A percentile compares a stretch with the other conserved stretches of the same genome.
phyloP scores from a whole-genome alignment of 2,113 vertebrate species.

The Notothenia rossii region DNA sequence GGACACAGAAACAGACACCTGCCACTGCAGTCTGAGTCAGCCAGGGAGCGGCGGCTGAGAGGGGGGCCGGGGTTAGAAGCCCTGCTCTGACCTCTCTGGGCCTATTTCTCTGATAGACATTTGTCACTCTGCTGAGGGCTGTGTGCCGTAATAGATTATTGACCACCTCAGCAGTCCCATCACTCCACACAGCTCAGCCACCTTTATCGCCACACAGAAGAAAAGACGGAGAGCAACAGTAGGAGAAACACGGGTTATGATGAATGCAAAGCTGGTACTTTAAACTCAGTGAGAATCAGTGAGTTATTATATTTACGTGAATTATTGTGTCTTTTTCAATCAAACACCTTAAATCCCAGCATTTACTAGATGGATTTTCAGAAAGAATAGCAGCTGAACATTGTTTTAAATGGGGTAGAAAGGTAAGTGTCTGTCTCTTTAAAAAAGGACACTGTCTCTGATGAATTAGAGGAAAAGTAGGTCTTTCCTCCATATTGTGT shows the following conservation, averaged over 20 bases:
- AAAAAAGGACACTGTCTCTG: conserved; percentile 40
- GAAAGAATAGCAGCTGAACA: background rate
- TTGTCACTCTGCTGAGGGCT: conserved; percentile 85
- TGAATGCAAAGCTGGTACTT: conserved; percentile 33
- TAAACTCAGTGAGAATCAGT: background rate
- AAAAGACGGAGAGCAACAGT: conserved; percentile 38
- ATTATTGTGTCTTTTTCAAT: conserved; percentile 9
- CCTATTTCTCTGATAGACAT: conserved; percentile 86
- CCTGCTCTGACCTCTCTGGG: conserved; percentile 82
- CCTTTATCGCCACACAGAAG: conserved; percentile 48
- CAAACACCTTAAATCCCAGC: background rate
- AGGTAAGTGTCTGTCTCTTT: conserved; percentile 42
- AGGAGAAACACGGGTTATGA: conserved; percentile 5
- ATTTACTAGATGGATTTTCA: too few relatives aligned
- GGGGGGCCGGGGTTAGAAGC: conserved; percentile 75
- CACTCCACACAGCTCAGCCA: conserved; percentile 69
- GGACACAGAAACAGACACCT: conserved; percentile 22
- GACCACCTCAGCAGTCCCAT: conserved; percentile 84
- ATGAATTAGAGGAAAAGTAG: conserved; percentile 69
- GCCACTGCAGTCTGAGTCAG: conserved; percentile 5
- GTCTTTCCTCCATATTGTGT: conserved; percentile 80
- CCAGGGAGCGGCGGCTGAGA: background rate
- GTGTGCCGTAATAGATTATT: conserved; percentile 87
- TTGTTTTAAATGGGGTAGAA: background rate
- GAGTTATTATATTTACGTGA: conserved; percentile 9